Evolutionary conservation across 2,113 vertebrate species (phyloP).

Genomic region (Procavia capensis): DNA sequence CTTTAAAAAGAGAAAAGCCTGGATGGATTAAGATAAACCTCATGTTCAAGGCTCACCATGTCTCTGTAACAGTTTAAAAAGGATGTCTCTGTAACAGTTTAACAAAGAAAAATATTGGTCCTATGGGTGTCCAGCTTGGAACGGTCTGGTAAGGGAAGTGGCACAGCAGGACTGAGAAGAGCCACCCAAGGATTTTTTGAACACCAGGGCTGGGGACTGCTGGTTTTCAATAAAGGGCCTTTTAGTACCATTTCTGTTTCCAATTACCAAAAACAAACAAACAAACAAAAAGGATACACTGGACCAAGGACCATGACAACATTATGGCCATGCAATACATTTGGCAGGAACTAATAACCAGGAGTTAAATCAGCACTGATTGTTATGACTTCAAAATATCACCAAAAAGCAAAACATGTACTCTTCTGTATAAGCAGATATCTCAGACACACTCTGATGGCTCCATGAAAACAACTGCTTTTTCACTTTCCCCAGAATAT

Average conservation of each 20-base stretch:
- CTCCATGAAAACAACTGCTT: conserved; percentile 61
- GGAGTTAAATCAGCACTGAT: conserved; percentile 86
- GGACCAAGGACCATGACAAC: not conserved
- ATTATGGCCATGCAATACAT: conserved; percentile 83
- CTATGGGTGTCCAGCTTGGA: not conserved
- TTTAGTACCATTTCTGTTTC: not conserved
- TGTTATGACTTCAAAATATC: conserved; percentile 41
- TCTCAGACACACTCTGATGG: conserved; percentile 63
- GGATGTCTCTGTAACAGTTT: not conserved
- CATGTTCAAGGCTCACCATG: not conserved
- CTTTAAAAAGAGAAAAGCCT: conserved; percentile 46
- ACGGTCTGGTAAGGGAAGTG: not conserved
- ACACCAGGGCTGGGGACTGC: not conserved
- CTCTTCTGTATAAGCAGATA: conserved; percentile 30
- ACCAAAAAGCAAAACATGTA: conserved; percentile 40
- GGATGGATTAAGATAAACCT: not conserved
- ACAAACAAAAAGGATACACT: conserved; percentile 11
- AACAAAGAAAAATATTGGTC: not conserved
- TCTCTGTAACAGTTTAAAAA: conserved; percentile 13
- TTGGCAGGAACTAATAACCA: conserved; percentile 89
- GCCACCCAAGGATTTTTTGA: not conserved
- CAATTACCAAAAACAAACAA: not conserved
- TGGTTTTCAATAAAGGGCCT: not conserved
- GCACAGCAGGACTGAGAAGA: not conserved
- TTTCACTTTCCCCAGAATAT: conserved; percentile 64